Conservation (phyloP, 2,797 vertebrate species). For the Karalla daura region DNA sequence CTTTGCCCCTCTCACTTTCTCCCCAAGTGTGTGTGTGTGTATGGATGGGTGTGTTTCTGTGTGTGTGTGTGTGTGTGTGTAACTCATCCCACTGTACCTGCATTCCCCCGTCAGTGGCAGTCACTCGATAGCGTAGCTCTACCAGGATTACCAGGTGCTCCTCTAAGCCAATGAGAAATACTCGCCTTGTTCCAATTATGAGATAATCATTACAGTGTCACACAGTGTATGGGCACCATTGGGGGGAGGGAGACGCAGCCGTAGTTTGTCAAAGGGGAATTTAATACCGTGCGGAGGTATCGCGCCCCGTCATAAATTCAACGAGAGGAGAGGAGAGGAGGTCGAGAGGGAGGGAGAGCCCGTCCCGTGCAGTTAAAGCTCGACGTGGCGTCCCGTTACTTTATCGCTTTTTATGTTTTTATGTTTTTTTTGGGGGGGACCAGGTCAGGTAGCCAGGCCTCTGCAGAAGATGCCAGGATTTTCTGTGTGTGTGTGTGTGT, state of each 20-base stretch:
- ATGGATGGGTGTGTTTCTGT: conserved; percentile 22
- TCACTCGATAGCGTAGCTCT: conserved; percentile 65
- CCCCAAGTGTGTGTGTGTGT: conserved; percentile 24
- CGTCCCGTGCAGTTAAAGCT: background rate
- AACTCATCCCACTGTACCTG: conserved; percentile 74
- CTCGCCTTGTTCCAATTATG: conserved; percentile 75
- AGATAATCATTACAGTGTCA: conserved; percentile 75
- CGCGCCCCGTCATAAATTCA: conserved; percentile 18
- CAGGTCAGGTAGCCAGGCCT: conserved; percentile 68
- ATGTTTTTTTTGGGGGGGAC: no score
- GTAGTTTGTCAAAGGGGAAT: conserved; percentile 37
- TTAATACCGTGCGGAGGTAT: conserved; percentile 17
- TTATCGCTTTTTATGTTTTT: no score
- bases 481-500: conserved; percentile 35
- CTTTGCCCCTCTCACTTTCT: conserved; percentile 77
- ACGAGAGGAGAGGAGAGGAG: background rate
- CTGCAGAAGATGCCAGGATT: conserved; percentile 58
- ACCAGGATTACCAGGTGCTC: conserved; percentile 68
- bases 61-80: conserved; percentile 39
- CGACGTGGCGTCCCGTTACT: conserved; percentile 62
- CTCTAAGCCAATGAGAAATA: conserved; percentile 73
- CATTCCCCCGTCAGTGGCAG: conserved; percentile 60
- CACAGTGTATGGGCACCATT: conserved; percentile 37
- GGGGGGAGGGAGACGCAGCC: conserved; percentile 18
- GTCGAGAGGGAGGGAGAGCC: background rate